phyloP scores from a whole-genome alignment of 2,113 vertebrate species.

The Crotophaga sulcirostris region DNA sequence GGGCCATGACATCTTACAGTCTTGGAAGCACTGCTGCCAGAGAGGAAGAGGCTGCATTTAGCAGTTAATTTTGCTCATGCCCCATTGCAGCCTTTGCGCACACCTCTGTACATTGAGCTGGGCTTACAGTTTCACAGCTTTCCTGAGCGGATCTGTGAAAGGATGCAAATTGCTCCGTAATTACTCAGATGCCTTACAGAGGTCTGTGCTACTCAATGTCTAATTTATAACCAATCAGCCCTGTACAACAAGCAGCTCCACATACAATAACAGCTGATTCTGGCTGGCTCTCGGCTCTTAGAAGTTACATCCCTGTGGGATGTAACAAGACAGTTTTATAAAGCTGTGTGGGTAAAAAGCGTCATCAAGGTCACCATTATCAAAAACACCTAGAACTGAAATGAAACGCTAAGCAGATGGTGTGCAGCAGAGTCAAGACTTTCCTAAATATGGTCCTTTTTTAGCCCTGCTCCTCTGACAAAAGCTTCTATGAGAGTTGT shows the following conservation, averaged over 20 bases:
- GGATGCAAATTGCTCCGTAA: slow-evolving; percentile 46
- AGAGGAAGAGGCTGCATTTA: background rate
- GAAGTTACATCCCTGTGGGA: background rate
- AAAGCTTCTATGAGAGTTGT: background rate
- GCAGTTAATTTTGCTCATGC: background rate
- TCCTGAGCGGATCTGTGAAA: slow-evolving; percentile 18
- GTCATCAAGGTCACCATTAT: slow-evolving; percentile 35
- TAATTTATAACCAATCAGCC: slow-evolving; percentile 47
- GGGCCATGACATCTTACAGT: background rate
- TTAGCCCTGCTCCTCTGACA: background rate
- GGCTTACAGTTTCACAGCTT: background rate
- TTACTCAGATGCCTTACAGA: slow-evolving; percentile 36
- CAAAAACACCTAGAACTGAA: slow-evolving; percentile 14
- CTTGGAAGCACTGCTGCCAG: background rate
- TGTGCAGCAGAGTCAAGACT: background rate
- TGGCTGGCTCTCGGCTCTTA: background rate
- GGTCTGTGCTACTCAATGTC: slow-evolving; percentile 16
- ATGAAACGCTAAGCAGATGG: slow-evolving; percentile 25
- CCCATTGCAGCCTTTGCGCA: background rate
- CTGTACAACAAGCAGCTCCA: slow-evolving; percentile 25
- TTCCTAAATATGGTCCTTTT: background rate
- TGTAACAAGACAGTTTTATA: slow-evolving; percentile 28
- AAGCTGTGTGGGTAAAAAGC: background rate
- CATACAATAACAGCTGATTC: slow-evolving; percentile 44
- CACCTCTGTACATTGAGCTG: background rate